Conservation (phyloP, 1,140 invertebrate species). For the Zaprionus gabonicus region DNA sequence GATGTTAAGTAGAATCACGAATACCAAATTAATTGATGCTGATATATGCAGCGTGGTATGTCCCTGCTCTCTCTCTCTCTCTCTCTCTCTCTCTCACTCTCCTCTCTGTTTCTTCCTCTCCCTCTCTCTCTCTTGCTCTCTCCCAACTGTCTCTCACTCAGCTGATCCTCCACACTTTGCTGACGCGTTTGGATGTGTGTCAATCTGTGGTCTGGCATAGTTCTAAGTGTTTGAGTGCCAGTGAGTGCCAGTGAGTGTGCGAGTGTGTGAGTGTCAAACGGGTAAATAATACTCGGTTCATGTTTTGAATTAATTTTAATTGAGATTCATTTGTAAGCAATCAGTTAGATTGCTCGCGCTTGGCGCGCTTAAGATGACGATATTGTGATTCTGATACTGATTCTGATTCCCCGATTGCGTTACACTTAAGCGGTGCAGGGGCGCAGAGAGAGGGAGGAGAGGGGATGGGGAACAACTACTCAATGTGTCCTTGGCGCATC, state of each 20-base stretch:
- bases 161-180: constrained; percentile 19
- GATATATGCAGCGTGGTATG: constrained; percentile 56
- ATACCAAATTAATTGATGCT: constrained; percentile 84
- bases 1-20: constrained; percentile 85
- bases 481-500: constrained; percentile 18
- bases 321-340: constrained; percentile 83
- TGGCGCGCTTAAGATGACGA: constrained; percentile 57
- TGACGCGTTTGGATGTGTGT: constrained; percentile 59
- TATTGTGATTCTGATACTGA: constrained; percentile 45
- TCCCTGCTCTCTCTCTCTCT: not conserved
- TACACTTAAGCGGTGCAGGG: constrained; percentile 9
- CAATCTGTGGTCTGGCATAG: constrained; percentile 70
- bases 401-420: constrained; percentile 18
- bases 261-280: constrained; percentile 64
- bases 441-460: not conserved
- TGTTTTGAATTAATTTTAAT: constrained; percentile 83
- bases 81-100: not conserved
- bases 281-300: constrained; percentile 80
- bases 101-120: not conserved
- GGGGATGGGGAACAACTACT: not conserved
- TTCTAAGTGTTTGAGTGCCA: constrained; percentile 43
- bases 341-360: constrained; percentile 74
- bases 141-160: not conserved
- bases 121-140: not conserved
- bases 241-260: constrained; percentile 5